Evolutionary conservation across 2,797 vertebrate species (phyloP).

Genomic region (Taenioides sp.): DNA sequence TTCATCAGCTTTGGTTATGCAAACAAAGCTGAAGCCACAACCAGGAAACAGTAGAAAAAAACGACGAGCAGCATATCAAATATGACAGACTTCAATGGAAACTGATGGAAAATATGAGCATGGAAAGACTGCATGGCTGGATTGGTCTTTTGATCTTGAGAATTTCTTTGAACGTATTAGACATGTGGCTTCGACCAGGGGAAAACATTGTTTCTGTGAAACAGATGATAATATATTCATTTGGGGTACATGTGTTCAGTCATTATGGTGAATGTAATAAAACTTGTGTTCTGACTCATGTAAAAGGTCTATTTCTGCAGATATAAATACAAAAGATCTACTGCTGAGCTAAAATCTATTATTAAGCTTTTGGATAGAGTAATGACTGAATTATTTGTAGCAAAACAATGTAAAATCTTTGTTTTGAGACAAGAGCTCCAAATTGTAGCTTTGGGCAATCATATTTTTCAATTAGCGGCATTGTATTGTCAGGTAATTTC

Average conservation of each 20-base stretch:
- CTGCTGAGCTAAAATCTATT: too few relatives aligned
- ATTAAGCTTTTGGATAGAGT: neutral
- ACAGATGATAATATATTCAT: conserved; percentile 29
- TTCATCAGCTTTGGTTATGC: conserved; percentile 63
- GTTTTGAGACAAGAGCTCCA: neutral
- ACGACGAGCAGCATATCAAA: conserved; percentile 54
- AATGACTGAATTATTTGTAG: neutral
- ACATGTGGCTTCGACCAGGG: conserved; percentile 23
- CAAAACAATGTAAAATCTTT: neutral
- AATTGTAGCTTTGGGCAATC: conserved; percentile 12
- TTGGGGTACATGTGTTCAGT: conserved; percentile 25
- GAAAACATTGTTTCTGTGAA: conserved; percentile 42
- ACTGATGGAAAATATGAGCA: conserved; percentile 54
- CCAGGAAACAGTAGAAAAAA: conserved; percentile 12
- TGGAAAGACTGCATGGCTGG: conserved; percentile 48
- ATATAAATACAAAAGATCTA: neutral
- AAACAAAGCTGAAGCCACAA: conserved; percentile 47
- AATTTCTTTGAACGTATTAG: conserved; percentile 53
- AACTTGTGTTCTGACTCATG: conserved; percentile 4
- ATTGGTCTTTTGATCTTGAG: conserved; percentile 64
- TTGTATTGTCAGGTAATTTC: neutral
- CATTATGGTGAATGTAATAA: neutral
- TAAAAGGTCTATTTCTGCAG: conserved; percentile 6
- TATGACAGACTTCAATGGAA: conserved; percentile 67
- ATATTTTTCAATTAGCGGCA: conserved; percentile 3